A percentile compares a stretch with the other conserved stretches of the same genome.
These are phyloP conservation scores for Rafetus swinhoei DNA, from an alignment of 2,113 vertebrate genomes.

Conservation along the genomic window DNA sequence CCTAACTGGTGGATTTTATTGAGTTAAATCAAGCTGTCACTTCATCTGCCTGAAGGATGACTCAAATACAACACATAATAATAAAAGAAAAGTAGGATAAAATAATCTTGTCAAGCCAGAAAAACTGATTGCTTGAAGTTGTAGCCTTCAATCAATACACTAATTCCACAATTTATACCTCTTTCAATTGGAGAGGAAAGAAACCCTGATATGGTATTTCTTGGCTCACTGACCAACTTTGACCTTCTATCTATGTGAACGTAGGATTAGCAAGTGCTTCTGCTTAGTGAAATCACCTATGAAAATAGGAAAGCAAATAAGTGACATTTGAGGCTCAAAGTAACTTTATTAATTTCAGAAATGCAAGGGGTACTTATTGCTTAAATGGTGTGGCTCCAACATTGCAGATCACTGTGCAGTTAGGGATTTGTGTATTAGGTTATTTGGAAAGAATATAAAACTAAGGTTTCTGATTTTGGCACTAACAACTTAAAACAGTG, in stretches of 20 bases:
- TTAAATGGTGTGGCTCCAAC: constrained; percentile 11
- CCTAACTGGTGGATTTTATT: constrained; percentile 97
- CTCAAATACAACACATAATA: constrained; percentile 99
- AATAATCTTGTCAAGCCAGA: constrained; percentile 99
- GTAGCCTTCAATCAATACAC: constrained; percentile 97
- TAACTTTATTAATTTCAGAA: constrained; percentile 92
- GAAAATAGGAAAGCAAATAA: constrained; percentile 91
- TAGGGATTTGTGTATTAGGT: not conserved
- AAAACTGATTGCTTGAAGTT: constrained; percentile 98
- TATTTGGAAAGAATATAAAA: not conserved
- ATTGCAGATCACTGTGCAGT: not conserved
- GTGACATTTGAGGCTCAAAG: constrained; percentile 85
- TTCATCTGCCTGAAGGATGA: constrained; percentile 98
- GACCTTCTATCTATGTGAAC: constrained; percentile 94
- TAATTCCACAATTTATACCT: constrained; percentile 99
- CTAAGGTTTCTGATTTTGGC: not conserved
- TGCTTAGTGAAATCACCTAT: constrained; percentile 93
- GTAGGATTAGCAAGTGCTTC: constrained; percentile 91
- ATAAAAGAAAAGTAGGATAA: constrained; percentile 99
- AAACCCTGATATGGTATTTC: constrained; percentile 99
- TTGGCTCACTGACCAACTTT: constrained; percentile 99
- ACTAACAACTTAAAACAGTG: not conserved
- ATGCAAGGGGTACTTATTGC: constrained; percentile 61
- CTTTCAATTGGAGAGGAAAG: constrained; percentile 93
- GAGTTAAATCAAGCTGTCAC: constrained; percentile 99